Percentiles rank a stretch among this genome's conserved stretches.
phyloP scores from a whole-genome alignment of 2,888 invertebrate species.

The Gibbula magus region DNA sequence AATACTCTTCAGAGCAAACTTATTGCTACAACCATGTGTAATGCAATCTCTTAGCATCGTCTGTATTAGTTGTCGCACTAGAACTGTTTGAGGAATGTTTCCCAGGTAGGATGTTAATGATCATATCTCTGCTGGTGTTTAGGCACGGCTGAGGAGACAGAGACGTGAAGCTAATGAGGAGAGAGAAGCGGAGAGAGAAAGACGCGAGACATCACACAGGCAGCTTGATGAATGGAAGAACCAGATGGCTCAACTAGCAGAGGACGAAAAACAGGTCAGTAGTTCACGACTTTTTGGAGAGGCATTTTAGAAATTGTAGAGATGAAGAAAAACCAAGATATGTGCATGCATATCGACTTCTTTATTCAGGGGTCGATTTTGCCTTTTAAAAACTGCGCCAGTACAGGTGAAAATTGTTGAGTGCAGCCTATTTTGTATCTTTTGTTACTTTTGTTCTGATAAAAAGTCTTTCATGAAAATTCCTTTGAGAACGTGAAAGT shows the following conservation, averaged over 20 bases:
- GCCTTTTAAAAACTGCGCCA: too few relatives aligned
- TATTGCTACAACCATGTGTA: too few relatives aligned
- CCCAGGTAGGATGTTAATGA: not conserved
- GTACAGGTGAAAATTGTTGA: too few relatives aligned
- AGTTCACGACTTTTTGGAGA: too few relatives aligned
- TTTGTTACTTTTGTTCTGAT: not conserved
- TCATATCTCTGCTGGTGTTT: not conserved
- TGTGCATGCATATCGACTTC: too few relatives aligned
- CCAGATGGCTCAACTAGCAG: constrained; percentile 81
- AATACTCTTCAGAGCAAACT: too few relatives aligned
- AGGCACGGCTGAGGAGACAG: constrained; percentile 69
- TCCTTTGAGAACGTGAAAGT: too few relatives aligned
- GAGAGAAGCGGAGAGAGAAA: constrained; percentile 75
- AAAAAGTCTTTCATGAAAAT: too few relatives aligned
- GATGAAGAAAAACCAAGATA: too few relatives aligned
- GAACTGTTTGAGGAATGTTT: not conserved
- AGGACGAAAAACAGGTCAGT: constrained; percentile 80
- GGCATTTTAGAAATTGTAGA: too few relatives aligned
- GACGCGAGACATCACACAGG: constrained; percentile 77
- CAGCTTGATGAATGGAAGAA: constrained; percentile 82
- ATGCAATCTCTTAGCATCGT: too few relatives aligned
- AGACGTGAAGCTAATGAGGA: constrained; percentile 78
- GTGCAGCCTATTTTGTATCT: not conserved
- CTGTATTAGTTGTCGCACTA: too few relatives aligned
- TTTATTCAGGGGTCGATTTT: not conserved